Conservation (phyloP, 1,140 invertebrate genomes). For the Lepidurus apus region DNA sequence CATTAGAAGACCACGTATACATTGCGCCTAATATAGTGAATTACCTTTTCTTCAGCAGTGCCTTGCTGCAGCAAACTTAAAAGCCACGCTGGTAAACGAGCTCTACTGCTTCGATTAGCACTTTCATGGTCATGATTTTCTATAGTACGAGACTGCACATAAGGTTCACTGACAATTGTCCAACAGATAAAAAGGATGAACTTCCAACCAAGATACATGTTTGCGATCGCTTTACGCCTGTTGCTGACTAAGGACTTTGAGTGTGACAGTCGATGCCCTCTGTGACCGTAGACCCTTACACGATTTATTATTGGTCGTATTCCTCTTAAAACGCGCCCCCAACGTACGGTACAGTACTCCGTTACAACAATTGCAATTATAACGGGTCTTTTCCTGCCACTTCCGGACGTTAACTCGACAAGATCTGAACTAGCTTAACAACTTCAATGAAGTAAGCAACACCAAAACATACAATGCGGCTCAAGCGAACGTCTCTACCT, state of each 20-base stretch:
- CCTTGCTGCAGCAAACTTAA: not conserved
- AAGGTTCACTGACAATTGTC: not conserved
- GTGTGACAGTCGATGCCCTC: not conserved
- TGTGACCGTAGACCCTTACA: not conserved
- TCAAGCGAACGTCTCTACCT: not conserved
- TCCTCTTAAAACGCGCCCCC: too few relatives aligned
- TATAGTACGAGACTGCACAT: not conserved
- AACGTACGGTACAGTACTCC: too few relatives aligned
- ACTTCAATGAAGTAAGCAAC: too few relatives aligned
- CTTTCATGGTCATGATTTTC: not conserved
- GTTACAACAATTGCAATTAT: too few relatives aligned
- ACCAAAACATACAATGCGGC: too few relatives aligned
- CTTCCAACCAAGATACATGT: not conserved
- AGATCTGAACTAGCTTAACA: too few relatives aligned
- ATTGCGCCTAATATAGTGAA: not conserved
- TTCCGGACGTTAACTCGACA: too few relatives aligned
- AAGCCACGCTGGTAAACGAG: not conserved
- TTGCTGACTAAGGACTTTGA: not conserved
- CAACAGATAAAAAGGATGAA: not conserved
- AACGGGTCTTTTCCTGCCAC: too few relatives aligned
- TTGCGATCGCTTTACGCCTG: not conserved
- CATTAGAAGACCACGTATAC: not conserved
- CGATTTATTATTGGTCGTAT: too few relatives aligned
- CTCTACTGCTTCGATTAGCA: not conserved
- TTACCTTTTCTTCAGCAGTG: not conserved